phyloP scores from a whole-genome alignment of 2,888 invertebrate species.

The Zele albiditarsus region DNA sequence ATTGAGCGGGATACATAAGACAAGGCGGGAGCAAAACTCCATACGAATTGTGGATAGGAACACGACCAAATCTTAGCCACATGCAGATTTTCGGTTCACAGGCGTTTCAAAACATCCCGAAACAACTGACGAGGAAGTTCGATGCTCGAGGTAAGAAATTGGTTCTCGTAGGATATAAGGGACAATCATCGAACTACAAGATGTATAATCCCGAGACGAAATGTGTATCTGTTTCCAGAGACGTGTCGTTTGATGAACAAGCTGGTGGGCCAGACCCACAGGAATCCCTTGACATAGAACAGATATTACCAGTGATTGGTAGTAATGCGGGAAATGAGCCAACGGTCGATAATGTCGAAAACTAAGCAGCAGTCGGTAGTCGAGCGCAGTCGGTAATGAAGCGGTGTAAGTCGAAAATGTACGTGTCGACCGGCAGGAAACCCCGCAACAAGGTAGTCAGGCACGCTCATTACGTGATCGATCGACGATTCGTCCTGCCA shows the following conservation, averaged over 20 bases:
- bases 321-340: neutral
- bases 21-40: conserved; percentile 16
- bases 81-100: conserved; percentile 43
- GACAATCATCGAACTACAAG: conserved; percentile 42
- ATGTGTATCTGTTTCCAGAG: conserved; percentile 28
- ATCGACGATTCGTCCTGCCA: neutral
- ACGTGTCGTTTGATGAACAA: conserved; percentile 39
- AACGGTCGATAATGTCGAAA: conserved; percentile 13
- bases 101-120: conserved; percentile 37
- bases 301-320: too few species aligned
- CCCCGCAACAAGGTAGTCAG: neutral
- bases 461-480: neutral
- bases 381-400: neutral
- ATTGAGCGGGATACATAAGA: conserved; percentile 28
- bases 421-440: neutral
- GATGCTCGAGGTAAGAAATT: conserved; percentile 39
- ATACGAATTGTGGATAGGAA: conserved; percentile 29
- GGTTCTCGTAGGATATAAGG: conserved; percentile 46
- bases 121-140: conserved; percentile 38
- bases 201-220: conserved; percentile 32
- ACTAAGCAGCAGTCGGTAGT: neutral
- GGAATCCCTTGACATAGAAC: neutral
- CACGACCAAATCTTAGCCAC: conserved; percentile 10
- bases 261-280: neutral
- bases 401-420: neutral